Evolutionary conservation across 92 coral and sea anemone species (phyloP).

Genomic region (Zoanthus sociatus): DNA sequence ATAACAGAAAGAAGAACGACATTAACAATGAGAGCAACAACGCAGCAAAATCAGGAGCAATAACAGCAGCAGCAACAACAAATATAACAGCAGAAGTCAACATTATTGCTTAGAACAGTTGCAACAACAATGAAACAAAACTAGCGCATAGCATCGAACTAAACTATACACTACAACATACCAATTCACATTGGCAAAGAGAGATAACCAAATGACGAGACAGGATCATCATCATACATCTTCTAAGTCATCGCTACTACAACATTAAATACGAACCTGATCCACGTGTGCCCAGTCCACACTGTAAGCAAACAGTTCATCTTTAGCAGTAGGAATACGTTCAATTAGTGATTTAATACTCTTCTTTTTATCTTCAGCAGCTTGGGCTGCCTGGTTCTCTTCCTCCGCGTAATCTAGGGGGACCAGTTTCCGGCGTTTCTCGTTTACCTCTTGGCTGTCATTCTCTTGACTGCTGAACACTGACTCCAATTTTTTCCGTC

Average conservation of each 20-base stretch:
- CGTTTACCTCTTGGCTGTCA: conserved; percentile 64
- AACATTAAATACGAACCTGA: conserved; percentile 75
- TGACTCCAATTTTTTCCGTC: conserved; percentile 89
- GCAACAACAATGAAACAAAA: background rate
- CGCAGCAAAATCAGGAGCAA: too few relatives aligned
- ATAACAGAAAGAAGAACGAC: too few relatives aligned
- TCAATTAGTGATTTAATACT: conserved; percentile 96
- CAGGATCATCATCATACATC: background rate
- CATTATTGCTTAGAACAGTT: background rate
- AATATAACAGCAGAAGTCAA: too few relatives aligned
- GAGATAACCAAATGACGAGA: background rate
- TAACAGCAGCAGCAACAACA: too few relatives aligned
- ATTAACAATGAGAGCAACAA: too few relatives aligned
- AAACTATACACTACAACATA: background rate
- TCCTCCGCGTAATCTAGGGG: conserved; percentile 92
- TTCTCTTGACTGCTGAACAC: conserved; percentile 91
- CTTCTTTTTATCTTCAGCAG: conserved; percentile 97
- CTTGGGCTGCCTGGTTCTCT: conserved; percentile 69
- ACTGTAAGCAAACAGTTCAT: conserved; percentile 94
- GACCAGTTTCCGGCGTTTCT: conserved; percentile 82
- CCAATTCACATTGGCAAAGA: background rate
- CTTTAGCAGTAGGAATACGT: conserved; percentile 99
- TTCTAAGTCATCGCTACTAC: background rate
- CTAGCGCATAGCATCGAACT: background rate
- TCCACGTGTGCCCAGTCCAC: conserved; percentile 96